These are phyloP conservation scores for Brachyalestes nurse DNA, from an alignment of 2,797 vertebrate species.

Conservation along the genomic window DNA sequence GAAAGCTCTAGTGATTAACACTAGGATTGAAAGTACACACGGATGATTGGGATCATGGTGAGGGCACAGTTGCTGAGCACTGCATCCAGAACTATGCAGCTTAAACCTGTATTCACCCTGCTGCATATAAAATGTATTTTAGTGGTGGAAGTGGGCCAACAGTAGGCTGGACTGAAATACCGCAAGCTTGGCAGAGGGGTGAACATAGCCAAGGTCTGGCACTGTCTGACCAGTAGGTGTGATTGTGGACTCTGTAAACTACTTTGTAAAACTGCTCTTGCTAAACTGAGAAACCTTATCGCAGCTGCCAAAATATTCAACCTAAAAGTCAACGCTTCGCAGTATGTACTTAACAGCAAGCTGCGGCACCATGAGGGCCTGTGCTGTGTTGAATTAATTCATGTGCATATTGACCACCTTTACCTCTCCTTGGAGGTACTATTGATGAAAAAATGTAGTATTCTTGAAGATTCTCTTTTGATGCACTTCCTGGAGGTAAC, in stretches of 20 bases:
- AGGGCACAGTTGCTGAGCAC: slow-evolving; percentile 8
- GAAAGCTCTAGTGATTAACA: slow-evolving; percentile 12
- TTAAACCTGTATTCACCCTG: slow-evolving; percentile 17
- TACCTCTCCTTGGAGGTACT: too few relatives aligned
- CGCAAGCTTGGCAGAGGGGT: background rate
- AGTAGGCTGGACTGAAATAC: background rate
- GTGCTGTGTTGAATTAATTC: too few relatives aligned
- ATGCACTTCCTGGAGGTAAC: background rate
- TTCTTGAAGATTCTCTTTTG: background rate
- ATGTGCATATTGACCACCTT: too few relatives aligned
- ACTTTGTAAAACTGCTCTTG: background rate
- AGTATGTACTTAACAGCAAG: background rate
- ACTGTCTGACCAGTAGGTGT: slow-evolving; percentile 4
- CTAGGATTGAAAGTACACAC: slow-evolving; percentile 5
- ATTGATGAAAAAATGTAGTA: background rate
- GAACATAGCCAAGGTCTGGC: background rate
- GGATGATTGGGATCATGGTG: slow-evolving; percentile 20
- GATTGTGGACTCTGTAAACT: background rate
- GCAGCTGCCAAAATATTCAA: background rate
- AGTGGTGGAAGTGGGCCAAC: slow-evolving; percentile 11
- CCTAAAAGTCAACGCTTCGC: background rate
- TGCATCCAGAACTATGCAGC: slow-evolving; percentile 3
- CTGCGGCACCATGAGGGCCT: too few relatives aligned
- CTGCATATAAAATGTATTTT: slow-evolving; percentile 1
- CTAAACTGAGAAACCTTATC: background rate